A percentile compares a stretch with the other conserved stretches of the same genome.
These are phyloP conservation scores for Drosophila pseudotakahashii DNA, from an alignment of 2,888 invertebrate species.

Conservation along the genomic window DNA sequence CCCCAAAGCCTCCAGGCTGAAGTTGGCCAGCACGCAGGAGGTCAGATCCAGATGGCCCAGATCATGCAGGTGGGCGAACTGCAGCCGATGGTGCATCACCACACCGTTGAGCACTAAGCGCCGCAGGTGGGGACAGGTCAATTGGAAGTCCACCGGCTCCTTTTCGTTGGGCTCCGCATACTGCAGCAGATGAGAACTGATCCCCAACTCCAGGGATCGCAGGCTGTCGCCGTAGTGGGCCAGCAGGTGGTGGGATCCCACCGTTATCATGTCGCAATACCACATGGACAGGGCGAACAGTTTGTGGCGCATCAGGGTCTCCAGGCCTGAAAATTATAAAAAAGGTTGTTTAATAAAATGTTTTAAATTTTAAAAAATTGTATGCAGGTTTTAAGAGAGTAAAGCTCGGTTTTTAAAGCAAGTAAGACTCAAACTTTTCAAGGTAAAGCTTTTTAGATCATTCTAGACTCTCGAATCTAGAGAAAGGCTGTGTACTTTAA, in stretches of 20 bases:
- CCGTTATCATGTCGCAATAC: slow-evolving; percentile 89
- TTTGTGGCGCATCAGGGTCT: slow-evolving; percentile 89
- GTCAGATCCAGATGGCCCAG: slow-evolving; percentile 83
- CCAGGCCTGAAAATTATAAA: slow-evolving; percentile 83
- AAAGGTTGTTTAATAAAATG: not conserved
- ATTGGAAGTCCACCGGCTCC: slow-evolving; percentile 87
- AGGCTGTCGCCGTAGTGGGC: slow-evolving; percentile 89
- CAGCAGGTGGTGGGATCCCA: slow-evolving; percentile 87
- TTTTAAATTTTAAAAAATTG: too few relatives aligned
- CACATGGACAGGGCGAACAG: slow-evolving; percentile 90
- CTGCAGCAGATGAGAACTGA: slow-evolving; percentile 87
- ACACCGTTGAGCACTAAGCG: slow-evolving; percentile 83
- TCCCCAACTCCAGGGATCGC: slow-evolving; percentile 89
- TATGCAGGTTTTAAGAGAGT: too few relatives aligned
- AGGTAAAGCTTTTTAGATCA: too few relatives aligned
- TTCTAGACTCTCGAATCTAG: too few relatives aligned
- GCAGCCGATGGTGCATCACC: slow-evolving; percentile 82
- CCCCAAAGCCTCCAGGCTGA: slow-evolving; percentile 84
- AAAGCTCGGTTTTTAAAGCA: too few relatives aligned
- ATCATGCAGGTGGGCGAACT: slow-evolving; percentile 81
- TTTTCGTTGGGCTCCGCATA: slow-evolving; percentile 85
- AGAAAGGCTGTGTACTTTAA: too few relatives aligned
- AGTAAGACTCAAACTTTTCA: too few relatives aligned
- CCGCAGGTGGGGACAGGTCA: slow-evolving; percentile 83
- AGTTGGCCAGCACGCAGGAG: slow-evolving; percentile 83